Evolutionary conservation across 2,113 vertebrate species (phyloP).

Genomic region (Albula goreensis): DNA sequence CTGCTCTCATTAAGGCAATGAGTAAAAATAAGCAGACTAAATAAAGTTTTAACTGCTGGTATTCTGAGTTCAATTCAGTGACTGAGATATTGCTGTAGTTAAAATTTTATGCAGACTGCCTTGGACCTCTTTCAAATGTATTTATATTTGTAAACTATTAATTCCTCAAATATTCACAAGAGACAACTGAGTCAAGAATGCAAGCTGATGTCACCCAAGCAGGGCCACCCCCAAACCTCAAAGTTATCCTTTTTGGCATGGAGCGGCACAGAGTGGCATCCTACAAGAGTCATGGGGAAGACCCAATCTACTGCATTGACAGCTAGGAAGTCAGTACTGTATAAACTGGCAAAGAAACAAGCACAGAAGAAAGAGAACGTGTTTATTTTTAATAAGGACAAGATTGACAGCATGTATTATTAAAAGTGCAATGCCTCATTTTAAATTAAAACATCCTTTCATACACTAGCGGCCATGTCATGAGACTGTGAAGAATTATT

Average conservation of each 20-base stretch:
- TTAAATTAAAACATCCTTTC: background rate
- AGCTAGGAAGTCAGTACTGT: slow-evolving; percentile 26
- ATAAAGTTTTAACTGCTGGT: too few relatives aligned
- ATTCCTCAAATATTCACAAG: too few relatives aligned
- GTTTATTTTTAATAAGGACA: slow-evolving; percentile 31
- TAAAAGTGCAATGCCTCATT: slow-evolving; percentile 15
- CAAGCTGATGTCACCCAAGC: too few relatives aligned
- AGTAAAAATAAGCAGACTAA: background rate
- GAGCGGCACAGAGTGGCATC: background rate
- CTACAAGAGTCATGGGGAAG: slow-evolving; percentile 6
- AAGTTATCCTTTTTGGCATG: background rate
- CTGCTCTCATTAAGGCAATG: background rate
- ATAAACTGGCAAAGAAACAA: slow-evolving; percentile 34
- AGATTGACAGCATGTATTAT: slow-evolving; percentile 23
- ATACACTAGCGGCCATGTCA: background rate
- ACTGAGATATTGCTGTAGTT: too few relatives aligned
- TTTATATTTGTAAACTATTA: too few relatives aligned
- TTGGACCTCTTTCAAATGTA: background rate
- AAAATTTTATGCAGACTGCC: background rate
- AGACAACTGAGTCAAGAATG: too few relatives aligned
- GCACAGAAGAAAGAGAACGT: slow-evolving; percentile 33
- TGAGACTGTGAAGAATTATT: too few relatives aligned
- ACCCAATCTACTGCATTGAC: slow-evolving; percentile 2
- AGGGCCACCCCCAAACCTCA: background rate
- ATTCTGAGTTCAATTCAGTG: too few relatives aligned